phyloP scores from a whole-genome alignment of 2,888 invertebrate genomes.

The Rotaria macrura region DNA sequence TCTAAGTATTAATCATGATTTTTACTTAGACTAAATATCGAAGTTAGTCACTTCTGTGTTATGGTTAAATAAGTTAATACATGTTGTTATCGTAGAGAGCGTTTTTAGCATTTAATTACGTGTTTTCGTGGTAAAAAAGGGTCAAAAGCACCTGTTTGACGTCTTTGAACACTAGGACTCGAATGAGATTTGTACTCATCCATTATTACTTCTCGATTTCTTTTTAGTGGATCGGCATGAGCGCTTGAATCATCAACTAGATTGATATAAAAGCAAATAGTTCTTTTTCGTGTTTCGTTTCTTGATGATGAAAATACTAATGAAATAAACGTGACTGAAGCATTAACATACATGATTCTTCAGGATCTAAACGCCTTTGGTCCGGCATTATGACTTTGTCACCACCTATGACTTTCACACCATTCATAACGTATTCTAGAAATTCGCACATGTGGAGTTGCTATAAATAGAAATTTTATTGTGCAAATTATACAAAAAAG shows the following conservation, averaged over 20 bases:
- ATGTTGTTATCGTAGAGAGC: background rate
- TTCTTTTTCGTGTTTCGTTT: too few species aligned
- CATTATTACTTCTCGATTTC: background rate
- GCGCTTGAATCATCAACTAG: background rate
- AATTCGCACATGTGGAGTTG: background rate
- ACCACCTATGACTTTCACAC: background rate
- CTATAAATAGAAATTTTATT: background rate
- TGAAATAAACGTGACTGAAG: background rate
- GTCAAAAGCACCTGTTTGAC: background rate
- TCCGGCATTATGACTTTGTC: background rate
- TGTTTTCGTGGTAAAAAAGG: background rate
- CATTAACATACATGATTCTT: background rate
- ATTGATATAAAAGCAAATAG: background rate
- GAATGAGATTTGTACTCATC: background rate
- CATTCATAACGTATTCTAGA: constrained; percentile 3
- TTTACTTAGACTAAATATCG: too few species aligned
- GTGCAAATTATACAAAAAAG: background rate
- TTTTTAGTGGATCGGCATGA: background rate
- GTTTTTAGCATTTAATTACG: background rate
- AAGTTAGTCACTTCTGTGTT: too few species aligned
- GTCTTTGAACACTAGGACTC: background rate
- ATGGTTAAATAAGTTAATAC: background rate
- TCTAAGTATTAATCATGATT: too few species aligned
- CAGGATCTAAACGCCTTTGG: background rate
- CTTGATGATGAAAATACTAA: too few species aligned